phyloP scores from a whole-genome alignment of 2,888 invertebrate genomes.

The Mycalesis mineus region DNA sequence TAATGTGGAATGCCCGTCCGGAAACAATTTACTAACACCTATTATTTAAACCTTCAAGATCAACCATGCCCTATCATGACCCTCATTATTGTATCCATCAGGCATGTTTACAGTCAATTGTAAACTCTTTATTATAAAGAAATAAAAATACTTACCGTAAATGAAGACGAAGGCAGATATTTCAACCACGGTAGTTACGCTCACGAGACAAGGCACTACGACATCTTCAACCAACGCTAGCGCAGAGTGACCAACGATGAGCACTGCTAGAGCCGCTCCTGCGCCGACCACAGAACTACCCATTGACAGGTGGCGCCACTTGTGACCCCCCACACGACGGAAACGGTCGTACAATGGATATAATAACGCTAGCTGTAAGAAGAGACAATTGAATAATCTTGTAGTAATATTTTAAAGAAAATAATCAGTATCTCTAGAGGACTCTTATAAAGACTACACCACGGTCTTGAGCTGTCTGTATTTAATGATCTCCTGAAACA shows the following conservation, averaged over 20 bases:
- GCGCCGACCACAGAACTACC: constrained; percentile 42
- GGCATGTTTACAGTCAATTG: too few species aligned
- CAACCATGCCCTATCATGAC: too few species aligned
- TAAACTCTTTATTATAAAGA: too few species aligned
- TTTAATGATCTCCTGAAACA: too few species aligned
- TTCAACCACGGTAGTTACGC: constrained; percentile 48
- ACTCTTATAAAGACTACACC: too few species aligned
- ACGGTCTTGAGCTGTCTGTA: too few species aligned
- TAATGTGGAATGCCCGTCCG: too few species aligned
- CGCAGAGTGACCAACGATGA: constrained; percentile 43
- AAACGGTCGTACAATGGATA: constrained; percentile 57
- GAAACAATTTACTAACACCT: too few species aligned
- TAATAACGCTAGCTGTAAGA: constrained; percentile 49
- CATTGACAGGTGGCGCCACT: constrained; percentile 51
- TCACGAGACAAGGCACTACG: constrained; percentile 48
- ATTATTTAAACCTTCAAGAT: too few species aligned
- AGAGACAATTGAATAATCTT: constrained; percentile 1
- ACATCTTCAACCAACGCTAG: constrained; percentile 48
- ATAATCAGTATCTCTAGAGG: too few species aligned
- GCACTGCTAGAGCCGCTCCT: constrained; percentile 35
- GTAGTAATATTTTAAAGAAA: too few species aligned
- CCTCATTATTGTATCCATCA: too few species aligned
- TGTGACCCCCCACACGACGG: constrained; percentile 46
- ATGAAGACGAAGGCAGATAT: constrained; percentile 54
- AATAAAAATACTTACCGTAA: constrained; percentile 48